A percentile compares a stretch with the other conserved stretches of the same genome.
phyloP scores from a whole-genome alignment of 2,797 vertebrate species.

The Enteromius thamalakanensis region DNA sequence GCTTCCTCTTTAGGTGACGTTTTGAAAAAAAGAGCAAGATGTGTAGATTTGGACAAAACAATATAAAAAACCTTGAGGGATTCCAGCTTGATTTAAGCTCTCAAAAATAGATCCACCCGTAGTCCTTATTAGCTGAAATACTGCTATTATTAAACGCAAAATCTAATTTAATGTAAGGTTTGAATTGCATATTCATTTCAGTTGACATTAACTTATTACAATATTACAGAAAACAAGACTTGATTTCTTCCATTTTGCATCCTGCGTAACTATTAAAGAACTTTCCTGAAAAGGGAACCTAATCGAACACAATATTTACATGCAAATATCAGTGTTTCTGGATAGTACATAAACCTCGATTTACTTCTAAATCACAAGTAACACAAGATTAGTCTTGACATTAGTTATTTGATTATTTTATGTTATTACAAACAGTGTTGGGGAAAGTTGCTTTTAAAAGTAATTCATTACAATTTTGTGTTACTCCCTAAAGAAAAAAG shows the following conservation, averaged over 20 bases:
- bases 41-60: neutral
- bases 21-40: neutral
- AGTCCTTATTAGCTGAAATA: neutral
- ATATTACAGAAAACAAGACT: neutral
- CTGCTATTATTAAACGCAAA: neutral
- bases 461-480: no score
- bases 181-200: neutral
- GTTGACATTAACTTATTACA: neutral
- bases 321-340: neutral
- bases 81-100: neutral
- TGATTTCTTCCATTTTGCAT: neutral
- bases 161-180: neutral
- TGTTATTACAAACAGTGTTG: no score
- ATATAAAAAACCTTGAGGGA: neutral
- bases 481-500: no score
- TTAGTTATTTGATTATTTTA: no score
- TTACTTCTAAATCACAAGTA: neutral
- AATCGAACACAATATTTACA: no score
- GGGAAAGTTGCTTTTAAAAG: no score
- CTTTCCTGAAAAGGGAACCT: no score
- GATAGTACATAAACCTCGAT: neutral
- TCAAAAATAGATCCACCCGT: neutral
- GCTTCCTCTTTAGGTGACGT: conserved; percentile 32
- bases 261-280: neutral
- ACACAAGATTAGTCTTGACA: neutral